A percentile compares a stretch with the other conserved stretches of the same genome.
phyloP scores from a whole-genome alignment of 2,888 invertebrate species.

The Erebia palarica region DNA sequence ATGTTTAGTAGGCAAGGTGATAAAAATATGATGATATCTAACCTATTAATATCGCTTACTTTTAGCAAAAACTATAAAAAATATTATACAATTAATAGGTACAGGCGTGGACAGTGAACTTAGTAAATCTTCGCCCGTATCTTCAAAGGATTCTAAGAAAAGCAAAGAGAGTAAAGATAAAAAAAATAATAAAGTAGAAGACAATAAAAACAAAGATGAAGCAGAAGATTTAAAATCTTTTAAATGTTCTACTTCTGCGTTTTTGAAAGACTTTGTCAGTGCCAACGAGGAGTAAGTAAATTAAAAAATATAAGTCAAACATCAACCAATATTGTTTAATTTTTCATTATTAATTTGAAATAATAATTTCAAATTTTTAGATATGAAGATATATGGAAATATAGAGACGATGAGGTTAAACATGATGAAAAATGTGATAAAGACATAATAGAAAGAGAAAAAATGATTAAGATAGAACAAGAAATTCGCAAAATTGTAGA shows the following conservation, averaged over 20 bases:
- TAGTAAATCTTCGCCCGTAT: conserved; percentile 89
- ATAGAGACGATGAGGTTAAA: conserved; percentile 89
- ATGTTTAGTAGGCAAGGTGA: conserved; percentile 90
- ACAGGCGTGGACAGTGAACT: conserved; percentile 89
- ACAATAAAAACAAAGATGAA: conserved; percentile 83
- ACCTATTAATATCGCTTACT: neutral
- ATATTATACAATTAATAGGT: conserved; percentile 46
- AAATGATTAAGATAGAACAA: conserved; percentile 90
- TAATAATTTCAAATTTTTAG: conserved; percentile 58
- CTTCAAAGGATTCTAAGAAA: conserved; percentile 90
- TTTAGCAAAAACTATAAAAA: neutral
- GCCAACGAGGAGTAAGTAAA: conserved; percentile 86
- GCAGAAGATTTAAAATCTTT: conserved; percentile 84
- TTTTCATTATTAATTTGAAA: conserved; percentile 7
- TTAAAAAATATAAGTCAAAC: neutral
- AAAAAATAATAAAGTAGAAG: conserved; percentile 73
- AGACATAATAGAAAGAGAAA: conserved; percentile 92
- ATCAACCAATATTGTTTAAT: neutral
- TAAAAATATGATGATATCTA: neutral
- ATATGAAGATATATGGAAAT: conserved; percentile 92
- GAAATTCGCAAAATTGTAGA: conserved; percentile 92
- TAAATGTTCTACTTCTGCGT: conserved; percentile 87
- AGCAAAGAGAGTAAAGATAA: conserved; percentile 88
- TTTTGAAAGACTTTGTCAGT: conserved; percentile 87
- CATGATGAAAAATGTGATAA: conserved; percentile 89